Evolutionary conservation across 2,888 invertebrate genomes (phyloP), one percentile per base, ranked within the genome.

Genomic region (Zhengitettix transpicula): DNA sequence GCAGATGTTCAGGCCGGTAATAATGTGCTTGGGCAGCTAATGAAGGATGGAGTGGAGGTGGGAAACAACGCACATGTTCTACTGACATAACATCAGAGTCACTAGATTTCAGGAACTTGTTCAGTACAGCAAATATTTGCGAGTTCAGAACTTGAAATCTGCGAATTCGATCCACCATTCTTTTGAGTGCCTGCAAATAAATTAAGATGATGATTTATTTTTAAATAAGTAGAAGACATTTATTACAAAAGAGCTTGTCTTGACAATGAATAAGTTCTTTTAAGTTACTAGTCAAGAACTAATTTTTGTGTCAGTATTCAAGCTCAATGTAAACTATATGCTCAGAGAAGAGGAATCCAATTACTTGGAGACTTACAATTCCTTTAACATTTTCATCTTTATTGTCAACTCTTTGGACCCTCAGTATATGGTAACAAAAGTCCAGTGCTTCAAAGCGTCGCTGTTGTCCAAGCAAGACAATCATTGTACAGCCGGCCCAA

Each of bases 401-500:
- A 65, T 93, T 91, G 72, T 98, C 97, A 0, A 95, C 94, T 47
- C 95, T 78, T 73, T 98, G 97, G 11, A 98, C 95, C 63, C 95
- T 77, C 63, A 98, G 80, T 68, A 99, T 90, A 73, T 99, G 98
- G 76, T 99, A 99, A 75, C 94, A 96, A 78, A 98, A 98, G 78
- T 99, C 99, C 53, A 98, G 80, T 1, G 95, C 94, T 72, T 99
- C 97, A 74, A 98, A 99, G 62, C 97, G 79, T 55, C 94, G 78
- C 75, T 98, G 96, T 70, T 99, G 98, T 0, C 94, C 94, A 47
- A 99, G 78, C 52, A 99, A 78, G 3, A 93, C 88, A 64, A 99
- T 92, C 80, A 99, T 91, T 12, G 95, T 87, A 73, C 97, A 96
- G 0, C 97, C 98, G 8, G 97, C 98, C 98, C 98, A 99, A 74